phyloP scores from a whole-genome alignment of 30 jellyfish, hydroid and myxozoan species.

The Turritopsis dohrnii region DNA sequence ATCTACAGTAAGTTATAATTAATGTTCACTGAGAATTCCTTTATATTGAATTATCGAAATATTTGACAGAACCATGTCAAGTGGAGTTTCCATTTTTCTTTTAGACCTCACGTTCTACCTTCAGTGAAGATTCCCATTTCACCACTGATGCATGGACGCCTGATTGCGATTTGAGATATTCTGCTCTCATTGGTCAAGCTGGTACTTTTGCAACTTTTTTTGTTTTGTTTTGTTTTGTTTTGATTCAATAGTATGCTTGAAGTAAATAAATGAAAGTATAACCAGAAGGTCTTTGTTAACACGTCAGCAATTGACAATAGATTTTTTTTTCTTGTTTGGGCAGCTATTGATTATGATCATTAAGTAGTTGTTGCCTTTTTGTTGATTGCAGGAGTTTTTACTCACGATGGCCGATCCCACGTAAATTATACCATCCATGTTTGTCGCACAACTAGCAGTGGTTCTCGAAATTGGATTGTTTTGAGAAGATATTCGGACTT shows the following conservation, averaged over 20 bases:
- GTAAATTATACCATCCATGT: slow-evolving; percentile 87
- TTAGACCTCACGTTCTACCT: slow-evolving; percentile 1
- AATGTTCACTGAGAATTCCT: too few species aligned
- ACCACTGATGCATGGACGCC: slow-evolving; percentile 74
- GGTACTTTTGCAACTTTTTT: slow-evolving; percentile 30
- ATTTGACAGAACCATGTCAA: background rate
- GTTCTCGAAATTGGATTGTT: slow-evolving; percentile 85
- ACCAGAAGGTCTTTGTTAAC: too few species aligned
- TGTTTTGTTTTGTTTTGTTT: background rate
- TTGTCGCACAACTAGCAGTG: slow-evolving; percentile 83
- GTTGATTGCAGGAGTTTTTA: slow-evolving; percentile 45
- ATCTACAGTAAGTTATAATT: background rate
- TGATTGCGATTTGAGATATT: slow-evolving; percentile 74
- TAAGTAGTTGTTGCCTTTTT: background rate
- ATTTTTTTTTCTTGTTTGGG: too few species aligned
- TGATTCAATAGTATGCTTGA: too few species aligned
- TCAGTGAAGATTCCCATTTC: slow-evolving; percentile 15
- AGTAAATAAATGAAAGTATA: too few species aligned
- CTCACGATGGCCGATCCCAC: slow-evolving; percentile 56
- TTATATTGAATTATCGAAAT: too few species aligned
- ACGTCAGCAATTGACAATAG: too few species aligned
- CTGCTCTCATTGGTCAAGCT: slow-evolving; percentile 94
- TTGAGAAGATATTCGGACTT: slow-evolving; percentile 88
- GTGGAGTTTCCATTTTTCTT: background rate
- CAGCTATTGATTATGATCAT: too few species aligned